Percentiles rank a stretch among this genome's conserved stretches.
Evolutionary conservation across 2,113 vertebrate genomes (phyloP).

Genomic region (Pheucticus melanocephalus): DNA sequence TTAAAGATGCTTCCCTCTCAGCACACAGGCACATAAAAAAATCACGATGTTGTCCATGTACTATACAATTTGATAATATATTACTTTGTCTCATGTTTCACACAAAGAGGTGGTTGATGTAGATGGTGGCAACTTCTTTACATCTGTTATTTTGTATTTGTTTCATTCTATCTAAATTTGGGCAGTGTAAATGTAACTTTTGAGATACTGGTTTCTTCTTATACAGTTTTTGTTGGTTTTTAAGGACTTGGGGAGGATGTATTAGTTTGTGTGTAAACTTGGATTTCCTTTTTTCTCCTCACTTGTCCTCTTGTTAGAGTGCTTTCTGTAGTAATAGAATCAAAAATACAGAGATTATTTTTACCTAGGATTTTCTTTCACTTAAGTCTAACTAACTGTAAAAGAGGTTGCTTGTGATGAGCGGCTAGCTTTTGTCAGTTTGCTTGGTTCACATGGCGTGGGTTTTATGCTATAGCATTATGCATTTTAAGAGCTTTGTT

Average conservation of each 20-base stretch:
- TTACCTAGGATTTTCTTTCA: not conserved
- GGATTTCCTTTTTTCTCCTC: not conserved
- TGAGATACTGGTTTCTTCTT: not conserved
- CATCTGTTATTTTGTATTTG: not conserved
- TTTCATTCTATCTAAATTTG: not conserved
- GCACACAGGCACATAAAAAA: not conserved
- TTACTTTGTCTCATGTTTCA: not conserved
- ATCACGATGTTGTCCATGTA: rapidly evolving
- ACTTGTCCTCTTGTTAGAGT: not conserved
- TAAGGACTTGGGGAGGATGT: rapidly evolving
- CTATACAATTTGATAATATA: not conserved
- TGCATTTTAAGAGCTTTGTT: not conserved
- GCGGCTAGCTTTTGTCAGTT: not conserved
- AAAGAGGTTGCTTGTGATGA: not conserved
- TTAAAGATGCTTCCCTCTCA: not conserved
- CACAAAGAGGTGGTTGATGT: not conserved
- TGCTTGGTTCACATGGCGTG: not conserved
- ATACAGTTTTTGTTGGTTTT: not conserved
- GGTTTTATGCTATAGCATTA: not conserved
- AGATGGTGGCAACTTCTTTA: not conserved
- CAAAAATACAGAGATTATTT: not conserved
- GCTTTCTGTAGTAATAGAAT: not conserved
- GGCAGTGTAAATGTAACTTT: not conserved
- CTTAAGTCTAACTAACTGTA: not conserved
- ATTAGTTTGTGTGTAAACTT: not conserved